Evolutionary conservation across 2,888 invertebrate genomes (phyloP).

Genomic region (Cephus rjabovi): DNA sequence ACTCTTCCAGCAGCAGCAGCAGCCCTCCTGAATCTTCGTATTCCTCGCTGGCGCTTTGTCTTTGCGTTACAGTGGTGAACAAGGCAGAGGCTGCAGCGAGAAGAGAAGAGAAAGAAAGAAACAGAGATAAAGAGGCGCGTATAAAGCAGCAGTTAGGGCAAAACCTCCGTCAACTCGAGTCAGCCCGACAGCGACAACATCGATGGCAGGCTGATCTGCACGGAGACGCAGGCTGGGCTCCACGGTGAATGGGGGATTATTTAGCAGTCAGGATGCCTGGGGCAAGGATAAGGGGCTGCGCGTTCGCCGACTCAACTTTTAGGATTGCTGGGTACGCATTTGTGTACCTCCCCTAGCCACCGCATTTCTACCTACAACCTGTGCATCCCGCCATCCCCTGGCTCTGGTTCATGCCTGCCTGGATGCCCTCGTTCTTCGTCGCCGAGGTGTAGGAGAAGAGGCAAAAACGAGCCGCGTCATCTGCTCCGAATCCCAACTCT

Average conservation of each 20-base stretch:
- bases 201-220: neutral
- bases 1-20: neutral
- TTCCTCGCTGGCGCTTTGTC: neutral
- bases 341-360: neutral
- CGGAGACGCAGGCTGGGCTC: neutral
- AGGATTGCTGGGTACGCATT: neutral
- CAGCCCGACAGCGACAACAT: neutral
- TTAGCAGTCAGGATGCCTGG: neutral
- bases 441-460: no score
- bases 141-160: neutral
- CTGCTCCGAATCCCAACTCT: no score
- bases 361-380: neutral
- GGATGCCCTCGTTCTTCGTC: no score
- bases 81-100: neutral
- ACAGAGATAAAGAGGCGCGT: neutral
- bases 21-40: neutral
- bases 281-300: neutral
- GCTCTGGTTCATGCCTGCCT: no score
- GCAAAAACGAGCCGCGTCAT: no score
- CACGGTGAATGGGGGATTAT: neutral
- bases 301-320: neutral
- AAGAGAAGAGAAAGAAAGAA: neutral
- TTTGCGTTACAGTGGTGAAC: neutral
- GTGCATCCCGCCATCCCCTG: neutral
- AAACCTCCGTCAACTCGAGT: neutral